A percentile compares a stretch with the other conserved stretches of the same genome.
Conservation (phyloP, 53 echinoderm and acorn worm species). For the Antedon mediterranea region DNA sequence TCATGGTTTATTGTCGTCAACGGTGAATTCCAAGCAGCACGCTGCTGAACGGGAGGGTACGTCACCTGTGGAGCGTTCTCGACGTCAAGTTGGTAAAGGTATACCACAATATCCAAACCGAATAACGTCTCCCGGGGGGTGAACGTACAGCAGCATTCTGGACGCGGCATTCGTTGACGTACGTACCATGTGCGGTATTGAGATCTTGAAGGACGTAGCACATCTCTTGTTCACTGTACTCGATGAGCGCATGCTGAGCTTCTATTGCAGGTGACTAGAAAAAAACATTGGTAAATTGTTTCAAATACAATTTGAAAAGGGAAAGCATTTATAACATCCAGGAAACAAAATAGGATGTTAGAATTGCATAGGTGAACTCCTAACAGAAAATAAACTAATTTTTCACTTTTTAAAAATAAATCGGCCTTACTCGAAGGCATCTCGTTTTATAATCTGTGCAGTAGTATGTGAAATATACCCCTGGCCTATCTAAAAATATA, state of each 20-base stretch:
- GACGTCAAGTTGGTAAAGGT: constrained; percentile 72
- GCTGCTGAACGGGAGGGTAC: constrained; percentile 77
- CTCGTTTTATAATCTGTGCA: no score
- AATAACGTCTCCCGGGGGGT: constrained; percentile 78
- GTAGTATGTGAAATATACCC: no score
- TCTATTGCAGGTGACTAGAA: constrained; percentile 56
- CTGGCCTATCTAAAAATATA: no score
- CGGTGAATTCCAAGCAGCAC: constrained; percentile 30
- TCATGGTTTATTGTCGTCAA: constrained; percentile 42
- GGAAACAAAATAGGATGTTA: no score
- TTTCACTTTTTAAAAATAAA: no score
- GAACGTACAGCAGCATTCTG: constrained; percentile 92
- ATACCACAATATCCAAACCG: constrained; percentile 78
- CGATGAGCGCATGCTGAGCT: constrained; percentile 75
- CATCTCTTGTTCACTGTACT: constrained; percentile 67
- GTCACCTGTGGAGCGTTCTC: constrained; percentile 70
- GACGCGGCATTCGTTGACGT: constrained; percentile 91
- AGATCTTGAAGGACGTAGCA: constrained; percentile 92
- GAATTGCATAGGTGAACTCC: no score
- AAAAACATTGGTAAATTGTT: background rate
- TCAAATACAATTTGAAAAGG: background rate
- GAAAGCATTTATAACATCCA: no score
- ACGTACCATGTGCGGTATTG: constrained; percentile 90
- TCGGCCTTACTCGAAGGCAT: no score
- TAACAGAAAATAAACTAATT: no score